Evolutionary conservation across 2,888 invertebrate genomes (phyloP), one percentile per base, ranked within the genome.

Genomic region (Selenia dentaria): DNA sequence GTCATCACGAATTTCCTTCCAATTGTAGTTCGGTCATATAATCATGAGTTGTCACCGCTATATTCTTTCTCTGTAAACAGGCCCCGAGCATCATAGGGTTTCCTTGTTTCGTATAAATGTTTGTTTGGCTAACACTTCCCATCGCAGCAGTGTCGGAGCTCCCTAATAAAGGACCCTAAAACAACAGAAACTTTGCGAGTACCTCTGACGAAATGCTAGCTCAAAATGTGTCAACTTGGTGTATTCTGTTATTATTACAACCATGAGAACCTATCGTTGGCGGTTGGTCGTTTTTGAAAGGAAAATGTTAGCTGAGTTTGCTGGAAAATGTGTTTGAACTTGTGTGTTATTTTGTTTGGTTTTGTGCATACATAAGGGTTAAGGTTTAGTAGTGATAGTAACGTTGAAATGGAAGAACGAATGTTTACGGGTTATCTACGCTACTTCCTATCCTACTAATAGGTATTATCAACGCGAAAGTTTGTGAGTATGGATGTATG

Each of bases 141-240:
- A 37, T 36, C 32, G 24, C 32, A 48, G 39, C 49, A 41, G 51
- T 45, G 44, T 51, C 31, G 55, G 33, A 55, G 54, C 47, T 50
- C 44, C 51, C 57, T 67, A 61, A 67, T 64, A 62, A 57, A 54
- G 40, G 46, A 53, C 59, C 70, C 70, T 71, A 71, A 68, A 62
- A 62, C 53, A 70, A 71, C 70, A 71, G 45, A 48, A 41, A 66
- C 53, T 47, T 43, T 25, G 58, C 53, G 57, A 54, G 56, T 55
- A 59, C 58, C 56, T 57, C 58, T 57, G 53, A 67, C 54, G 45
- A 47, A 52, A 41, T 32, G 51, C 41, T 37, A 49, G 46, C 37
- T 50, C 47, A 37, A 49, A 51, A 51, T 48, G 54, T 56, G 56
- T 56, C 52, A 51, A 38, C 54, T 29, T 13, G 6, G 35, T 31